Conservation (phyloP, 2,797 vertebrate genomes). For the Poeciliopsis presidionis region DNA sequence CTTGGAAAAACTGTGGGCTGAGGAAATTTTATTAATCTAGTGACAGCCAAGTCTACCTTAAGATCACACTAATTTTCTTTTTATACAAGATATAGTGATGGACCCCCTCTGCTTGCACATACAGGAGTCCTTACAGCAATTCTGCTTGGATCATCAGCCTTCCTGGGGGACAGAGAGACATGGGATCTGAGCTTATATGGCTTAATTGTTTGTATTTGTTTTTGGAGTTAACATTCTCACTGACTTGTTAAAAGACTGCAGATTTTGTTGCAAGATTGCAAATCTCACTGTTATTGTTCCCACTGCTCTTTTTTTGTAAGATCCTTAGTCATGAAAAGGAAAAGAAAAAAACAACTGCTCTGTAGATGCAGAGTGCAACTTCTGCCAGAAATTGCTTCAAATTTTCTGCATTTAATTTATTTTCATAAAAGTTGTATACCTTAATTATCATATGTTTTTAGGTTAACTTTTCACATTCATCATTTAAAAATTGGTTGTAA, state of each 20-base stretch:
- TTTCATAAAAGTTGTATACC: not conserved
- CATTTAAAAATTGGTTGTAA: not conserved
- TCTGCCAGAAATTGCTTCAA: not conserved
- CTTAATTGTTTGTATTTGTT: not conserved
- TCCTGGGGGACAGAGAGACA: not conserved
- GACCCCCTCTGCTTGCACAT: not conserved
- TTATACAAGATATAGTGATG: not conserved
- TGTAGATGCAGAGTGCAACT: too few species aligned
- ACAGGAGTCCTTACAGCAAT: not conserved
- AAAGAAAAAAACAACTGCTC: not conserved
- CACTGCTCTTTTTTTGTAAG: slow-evolving; percentile 4
- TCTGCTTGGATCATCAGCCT: not conserved
- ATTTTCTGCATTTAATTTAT: not conserved
- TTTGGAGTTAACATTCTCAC: not conserved
- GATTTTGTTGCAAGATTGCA: not conserved
- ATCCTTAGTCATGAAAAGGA: not conserved
- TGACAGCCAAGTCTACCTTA: not conserved
- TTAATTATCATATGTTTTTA: not conserved
- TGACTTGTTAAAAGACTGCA: not conserved
- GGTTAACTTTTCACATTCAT: not conserved
- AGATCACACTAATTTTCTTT: not conserved
- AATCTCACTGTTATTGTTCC: not conserved
- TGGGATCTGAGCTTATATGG: not conserved
- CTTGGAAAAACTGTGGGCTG: not conserved
- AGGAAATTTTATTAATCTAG: not conserved